Percentiles rank a stretch among this genome's conserved stretches.
Evolutionary conservation across 2,888 invertebrate species (phyloP).

Genomic region (Campopleginae sp.): DNA sequence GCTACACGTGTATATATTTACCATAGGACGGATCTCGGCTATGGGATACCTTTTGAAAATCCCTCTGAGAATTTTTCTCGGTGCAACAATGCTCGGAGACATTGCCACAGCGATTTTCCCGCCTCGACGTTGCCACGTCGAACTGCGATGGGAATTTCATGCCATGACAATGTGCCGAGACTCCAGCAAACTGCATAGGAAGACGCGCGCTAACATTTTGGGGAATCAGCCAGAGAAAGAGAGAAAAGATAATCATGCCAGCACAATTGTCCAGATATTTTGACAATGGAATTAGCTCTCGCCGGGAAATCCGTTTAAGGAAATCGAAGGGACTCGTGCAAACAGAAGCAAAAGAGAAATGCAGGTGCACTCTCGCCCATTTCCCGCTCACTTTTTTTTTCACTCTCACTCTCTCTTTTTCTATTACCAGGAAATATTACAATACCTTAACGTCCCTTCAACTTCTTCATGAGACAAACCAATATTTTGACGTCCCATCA

Average conservation of each 20-base stretch:
- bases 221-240: not conserved
- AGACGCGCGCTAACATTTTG: not conserved
- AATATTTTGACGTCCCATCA: slow-evolving; percentile 74
- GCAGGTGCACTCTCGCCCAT: slow-evolving; percentile 42
- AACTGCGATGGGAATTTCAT: slow-evolving; percentile 17
- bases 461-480: not conserved
- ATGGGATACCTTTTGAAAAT: slow-evolving; percentile 74
- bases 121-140: slow-evolving; percentile 41
- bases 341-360: slow-evolving; percentile 28
- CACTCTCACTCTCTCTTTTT: not conserved
- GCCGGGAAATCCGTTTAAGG: slow-evolving; percentile 80
- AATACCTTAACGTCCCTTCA: slow-evolving; percentile 20
- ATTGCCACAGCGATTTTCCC: slow-evolving; percentile 18
- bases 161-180: not conserved
- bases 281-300: slow-evolving; percentile 80
- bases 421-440: slow-evolving; percentile 13
- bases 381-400: slow-evolving; percentile 18
- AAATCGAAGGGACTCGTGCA: slow-evolving; percentile 62
- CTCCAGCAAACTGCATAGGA: not conserved
- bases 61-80: slow-evolving; percentile 81
- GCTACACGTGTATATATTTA: slow-evolving; percentile 6
- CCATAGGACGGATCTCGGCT: slow-evolving; percentile 53
- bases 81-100: slow-evolving; percentile 64
- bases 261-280: slow-evolving; percentile 59
- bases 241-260: slow-evolving; percentile 8